Base-by-base conservation (phyloP, 2,113 vertebrate genomes). In the Paracanthobrama guichenoti region DNA sequence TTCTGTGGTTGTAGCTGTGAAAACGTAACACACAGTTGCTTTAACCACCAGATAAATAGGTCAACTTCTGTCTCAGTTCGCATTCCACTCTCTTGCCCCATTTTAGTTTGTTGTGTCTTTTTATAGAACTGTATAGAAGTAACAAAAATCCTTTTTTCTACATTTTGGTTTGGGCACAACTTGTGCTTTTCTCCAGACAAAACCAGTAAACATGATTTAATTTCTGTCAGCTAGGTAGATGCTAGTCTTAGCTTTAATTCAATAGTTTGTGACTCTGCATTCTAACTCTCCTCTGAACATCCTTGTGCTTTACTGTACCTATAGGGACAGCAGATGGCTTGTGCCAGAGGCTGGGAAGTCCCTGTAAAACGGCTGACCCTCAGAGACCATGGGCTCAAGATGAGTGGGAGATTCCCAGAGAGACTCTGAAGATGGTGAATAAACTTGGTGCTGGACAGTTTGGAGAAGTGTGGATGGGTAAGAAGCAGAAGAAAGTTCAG, bases 381-480 rank as follows among this genome's bases (percentile, higher is more conserved):
- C 93, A 95, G 90, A 94, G 90, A 69, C 95, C 93, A 0, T 99
- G 98, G 98, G 95, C 90, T 0, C 92, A 94, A 1, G 97, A 99
- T 0, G 96, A 97, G 46, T 99, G 98, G 98, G 98, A 99, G 88
- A 97, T 99, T 82, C 97, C 98, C 2, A 90, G 98, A 73, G 95
- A 98, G 2, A 95, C 96, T 0, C 86, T 99, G 88, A 97, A 93
- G 82, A 93, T 99, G 60, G 92, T 96, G 87, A 96, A 95, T 92
- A 99, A 95, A 82, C 93, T 99, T 0, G 98, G 98, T 20, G 95
- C 98, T 0, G 98, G 98, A 18, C 98, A 99, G 89, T 99, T 99
- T 89, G 98, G 98, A 42, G 98, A 99, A 89, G 98, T 99, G 72
- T 99, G 98, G 98, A 98, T 99, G 98, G 97, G 98, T 99, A 89